Evolutionary conservation across 2,888 invertebrate genomes (phyloP), one percentile per base, ranked within the genome.

Genomic region (Orthonychiurus folsomi): DNA sequence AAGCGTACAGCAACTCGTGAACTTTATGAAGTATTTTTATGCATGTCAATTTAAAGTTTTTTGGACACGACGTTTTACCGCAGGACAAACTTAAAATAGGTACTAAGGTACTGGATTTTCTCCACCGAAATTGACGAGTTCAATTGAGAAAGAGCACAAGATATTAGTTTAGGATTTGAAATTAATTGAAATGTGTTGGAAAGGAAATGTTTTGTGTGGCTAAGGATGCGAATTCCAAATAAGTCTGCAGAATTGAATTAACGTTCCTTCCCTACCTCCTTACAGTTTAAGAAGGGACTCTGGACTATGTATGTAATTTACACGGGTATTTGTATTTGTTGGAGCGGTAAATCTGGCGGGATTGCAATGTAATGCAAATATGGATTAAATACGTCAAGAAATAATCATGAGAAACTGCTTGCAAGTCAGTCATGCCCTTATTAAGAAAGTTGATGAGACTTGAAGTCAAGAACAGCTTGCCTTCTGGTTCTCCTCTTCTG

Each of bases 1-100:
- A n/a, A n/a, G n/a, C n/a, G n/a, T n/a, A n/a, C n/a, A n/a, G 9
- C 95, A 95, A 78, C 93, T 99, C 73, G 80, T 99, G 71, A 97
- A 99, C 77, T 99, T n/a, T n/a, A n/a, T n/a, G n/a, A n/a, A n/a
- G n/a, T n/a, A n/a, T n/a, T n/a, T n/a, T n/a, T n/a, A n/a, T n/a
- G n/a, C n/a, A n/a, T n/a, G n/a, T n/a, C n/a, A n/a, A n/a, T n/a
- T n/a, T n/a, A n/a, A n/a, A n/a, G n/a, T n/a, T n/a, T n/a, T n/a
- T n/a, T n/a, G n/a, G n/a, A n/a, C n/a, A n/a, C n/a, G n/a, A n/a
- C n/a, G n/a, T n/a, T n/a, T n/a, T n/a, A n/a, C n/a, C n/a, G n/a
- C n/a, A n/a, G n/a, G n/a, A n/a, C n/a, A n/a, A n/a, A n/a, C n/a
- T n/a, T n/a, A n/a, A n/a, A n/a, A n/a, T n/a, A n/a, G 37, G 15